Conservation (phyloP, 2,888 invertebrate species). For the Temnothorax ravouxi region DNA sequence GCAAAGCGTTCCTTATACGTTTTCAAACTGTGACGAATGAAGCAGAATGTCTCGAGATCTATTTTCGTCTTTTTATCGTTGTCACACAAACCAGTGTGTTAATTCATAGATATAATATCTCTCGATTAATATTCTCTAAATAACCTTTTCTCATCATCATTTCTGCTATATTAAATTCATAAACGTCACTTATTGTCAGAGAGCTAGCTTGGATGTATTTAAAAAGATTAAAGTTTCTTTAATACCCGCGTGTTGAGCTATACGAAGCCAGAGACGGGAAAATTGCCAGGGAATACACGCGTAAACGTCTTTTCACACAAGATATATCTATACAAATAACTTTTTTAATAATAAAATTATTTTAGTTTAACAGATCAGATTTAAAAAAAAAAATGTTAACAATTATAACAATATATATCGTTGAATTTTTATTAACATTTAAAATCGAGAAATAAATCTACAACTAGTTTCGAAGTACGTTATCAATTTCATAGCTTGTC, state of each 20-base stretch:
- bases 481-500: not conserved
- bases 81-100: not conserved
- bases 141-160: not conserved
- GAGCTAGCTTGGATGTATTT: not conserved
- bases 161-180: not conserved
- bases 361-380: not conserved
- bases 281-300: not conserved
- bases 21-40: not conserved
- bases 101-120: not conserved
- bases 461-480: not conserved
- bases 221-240: not conserved
- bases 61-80: not conserved
- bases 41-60: not conserved
- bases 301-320: not conserved
- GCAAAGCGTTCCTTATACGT: not conserved
- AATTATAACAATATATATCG: not conserved
- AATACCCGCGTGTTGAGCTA: not conserved
- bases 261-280: not conserved
- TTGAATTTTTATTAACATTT: not conserved
- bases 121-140: not conserved
- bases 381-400: not conserved
- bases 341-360: not conserved
- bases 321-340: not conserved
- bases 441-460: conserved; percentile 3
- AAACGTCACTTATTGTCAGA: not conserved